Base-by-base conservation (phyloP, 2,113 vertebrate species). In the Crypturellus undulatus region DNA sequence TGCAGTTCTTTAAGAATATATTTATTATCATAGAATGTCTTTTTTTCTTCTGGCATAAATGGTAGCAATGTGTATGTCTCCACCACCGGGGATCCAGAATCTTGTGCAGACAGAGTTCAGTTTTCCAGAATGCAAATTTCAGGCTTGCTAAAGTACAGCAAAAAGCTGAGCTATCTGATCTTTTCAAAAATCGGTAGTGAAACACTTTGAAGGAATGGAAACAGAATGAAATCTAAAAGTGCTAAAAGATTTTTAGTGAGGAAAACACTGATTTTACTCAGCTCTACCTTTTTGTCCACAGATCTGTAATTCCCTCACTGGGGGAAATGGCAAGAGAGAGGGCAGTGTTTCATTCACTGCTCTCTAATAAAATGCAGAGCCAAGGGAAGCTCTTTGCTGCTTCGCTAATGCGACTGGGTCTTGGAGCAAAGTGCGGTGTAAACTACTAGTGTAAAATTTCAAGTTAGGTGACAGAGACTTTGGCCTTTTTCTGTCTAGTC, bases 71-170 rank as follows among this genome's bases (percentile, higher is more conserved):
- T 0, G 0, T 24, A 30, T 15, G 32, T 32, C 71, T 43, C 5
- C 56, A 32, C 47, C 20, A 58, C 69, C 58, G 47, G n/a, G 58
- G 68, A 89, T 70, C 36, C 84, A 1, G 2, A 42, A 54, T 13
- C 56, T 73, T 43, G 4, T 43, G 21, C 21, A 21, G 2, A 20
- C 4, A 22, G 21, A 6, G 12, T n/a, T 87, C 3, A 3, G 28
- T 36, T 65, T 28, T 36, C 73, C 63, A 58, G n/a, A 36, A 30
- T 4, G 26, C 93, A 65, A 76, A 54, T 14, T 59, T 80, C 45
- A 19, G 4, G 0, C 58, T 34, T 43, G 24, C 13, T 49, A 79
- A 40, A 0, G 2, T 1, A 3, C 20, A 47, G 60, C 18, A 19
- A 54, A 75, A 52, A 78, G 5, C 69, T 59, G n/a, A 6, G 7